Percentiles rank a stretch among this genome's conserved stretches.
phyloP scores from a whole-genome alignment of 1,140 invertebrate species.

The Drosophila paulistorum region DNA sequence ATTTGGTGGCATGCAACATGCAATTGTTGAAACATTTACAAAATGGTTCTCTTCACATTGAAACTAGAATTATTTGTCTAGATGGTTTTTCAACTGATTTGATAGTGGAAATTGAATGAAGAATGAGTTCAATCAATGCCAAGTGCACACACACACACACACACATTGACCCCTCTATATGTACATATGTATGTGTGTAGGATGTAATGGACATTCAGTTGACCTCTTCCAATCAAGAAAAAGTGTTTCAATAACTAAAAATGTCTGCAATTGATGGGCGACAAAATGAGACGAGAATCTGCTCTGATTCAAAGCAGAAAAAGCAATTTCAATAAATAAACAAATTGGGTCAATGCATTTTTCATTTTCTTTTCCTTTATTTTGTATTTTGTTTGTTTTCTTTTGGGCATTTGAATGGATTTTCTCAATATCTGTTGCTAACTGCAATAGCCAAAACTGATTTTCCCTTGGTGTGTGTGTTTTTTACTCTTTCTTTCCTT shows the following conservation, averaged over 20 bases:
- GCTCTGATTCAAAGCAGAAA: conserved; percentile 15
- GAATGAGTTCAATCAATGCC: conserved; percentile 9
- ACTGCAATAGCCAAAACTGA: conserved; percentile 36
- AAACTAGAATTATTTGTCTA: background rate
- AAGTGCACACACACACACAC: background rate
- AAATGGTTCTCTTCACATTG: background rate
- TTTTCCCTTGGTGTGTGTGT: conserved; percentile 2
- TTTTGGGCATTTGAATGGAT: conserved; percentile 1
- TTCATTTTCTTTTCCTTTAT: background rate
- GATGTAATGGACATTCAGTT: background rate
- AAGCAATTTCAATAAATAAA: conserved; percentile 79
- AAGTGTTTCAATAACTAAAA: background rate
- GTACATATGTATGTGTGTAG: background rate
- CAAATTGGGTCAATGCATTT: conserved; percentile 71
- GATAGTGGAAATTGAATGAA: background rate
- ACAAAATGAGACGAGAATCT: conserved; percentile 42
- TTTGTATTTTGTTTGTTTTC: background rate
- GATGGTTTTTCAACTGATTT: background rate
- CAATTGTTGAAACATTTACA: background rate
- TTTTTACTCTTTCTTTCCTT: background rate
- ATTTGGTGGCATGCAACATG: conserved; percentile 5
- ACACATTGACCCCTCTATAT: background rate
- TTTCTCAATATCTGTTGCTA: conserved; percentile 42
- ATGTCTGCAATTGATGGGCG: conserved; percentile 5
- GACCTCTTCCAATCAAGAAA: background rate